Evolutionary conservation across 2,888 invertebrate species (phyloP).

Genomic region (Biston stratarius): DNA sequence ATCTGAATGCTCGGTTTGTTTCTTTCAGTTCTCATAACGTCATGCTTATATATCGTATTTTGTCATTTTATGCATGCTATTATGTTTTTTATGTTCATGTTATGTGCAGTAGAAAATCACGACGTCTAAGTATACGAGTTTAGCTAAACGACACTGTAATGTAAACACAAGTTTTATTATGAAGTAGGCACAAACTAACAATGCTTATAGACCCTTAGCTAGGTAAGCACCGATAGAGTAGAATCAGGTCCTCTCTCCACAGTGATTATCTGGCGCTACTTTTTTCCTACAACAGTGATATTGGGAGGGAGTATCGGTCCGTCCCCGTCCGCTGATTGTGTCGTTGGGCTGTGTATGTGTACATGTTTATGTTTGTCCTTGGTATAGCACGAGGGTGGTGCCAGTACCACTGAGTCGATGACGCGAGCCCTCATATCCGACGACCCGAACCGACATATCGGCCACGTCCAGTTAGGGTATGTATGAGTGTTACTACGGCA

Average conservation of each 20-base stretch:
- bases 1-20: conserved; percentile 53
- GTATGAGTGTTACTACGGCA: conserved; percentile 85
- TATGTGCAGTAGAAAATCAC: conserved; percentile 65
- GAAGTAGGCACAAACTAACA: conserved; percentile 78
- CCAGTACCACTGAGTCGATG: conserved; percentile 97
- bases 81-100: conserved; percentile 69
- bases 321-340: conserved; percentile 59
- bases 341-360: conserved; percentile 77
- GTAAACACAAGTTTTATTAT: conserved; percentile 63
- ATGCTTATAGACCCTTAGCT: conserved; percentile 67
- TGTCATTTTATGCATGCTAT: conserved; percentile 80
- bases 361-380: conserved; percentile 88
- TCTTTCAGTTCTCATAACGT: conserved; percentile 66
- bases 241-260: conserved; percentile 51
- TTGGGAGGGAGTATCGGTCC: conserved; percentile 54
- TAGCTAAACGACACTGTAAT: conserved; percentile 70
- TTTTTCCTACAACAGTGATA: conserved; percentile 85
- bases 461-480: conserved; percentile 98
- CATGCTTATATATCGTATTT: conserved; percentile 74
- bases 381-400: conserved; percentile 95
- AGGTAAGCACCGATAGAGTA: conserved; percentile 63
- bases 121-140: conserved; percentile 57
- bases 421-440: conserved; percentile 97
- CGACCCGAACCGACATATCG: conserved; percentile 95
- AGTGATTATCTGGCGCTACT: conserved; percentile 79